Base-by-base conservation (phyloP, 2,113 vertebrate species). In the Hippocampus guttulatus region DNA sequence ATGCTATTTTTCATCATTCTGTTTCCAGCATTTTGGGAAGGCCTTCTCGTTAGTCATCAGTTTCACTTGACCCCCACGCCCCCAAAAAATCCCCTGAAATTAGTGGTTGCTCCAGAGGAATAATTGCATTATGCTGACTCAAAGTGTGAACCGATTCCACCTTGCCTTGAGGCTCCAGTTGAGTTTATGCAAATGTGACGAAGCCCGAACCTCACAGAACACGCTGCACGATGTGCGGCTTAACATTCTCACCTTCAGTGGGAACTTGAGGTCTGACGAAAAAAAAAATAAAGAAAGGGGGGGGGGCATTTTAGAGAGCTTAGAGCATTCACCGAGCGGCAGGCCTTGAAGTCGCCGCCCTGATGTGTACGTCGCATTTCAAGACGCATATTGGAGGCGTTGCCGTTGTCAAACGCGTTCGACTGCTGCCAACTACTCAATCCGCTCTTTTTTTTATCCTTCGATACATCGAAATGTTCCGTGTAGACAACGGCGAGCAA, bases 361-460 rank as follows among this genome's bases (percentile, higher is more conserved):
- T 12, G 47, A 25, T 9, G 23, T 76, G 74, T 67, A 62, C 65
- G 74, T 69, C 72, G 57, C 77, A 75, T 52, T 67, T 52, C 30
- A 3, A 30, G 30, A 30, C 27, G 27, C 3, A 30, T 30, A 30
- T 30, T 30, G 30, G 30, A 30, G 67, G 84, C 89, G 86, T 90
- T 87, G 78, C 79, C 71, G 64, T 74, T 83, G 73, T 71, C 73
- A 74, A 73, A 75, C 68, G 64, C 60, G 64, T 87, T 88, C n/a
- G 86, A 81, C 68, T 79, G 14, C 70, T 87, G 88, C 86, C 90
- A 91, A 75, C 8, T 11, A 74, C 72, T 78, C 55, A 87, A 80
- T 78, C 49, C 41, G 55, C 40, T 38, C 54, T 30, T 68, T 78
- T 68, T 30, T 68, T 78, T 70, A 85, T 84, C 85, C 79, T 64